Base-by-base conservation (phyloP, 1,140 invertebrate species). In the Euschistus heros region DNA sequence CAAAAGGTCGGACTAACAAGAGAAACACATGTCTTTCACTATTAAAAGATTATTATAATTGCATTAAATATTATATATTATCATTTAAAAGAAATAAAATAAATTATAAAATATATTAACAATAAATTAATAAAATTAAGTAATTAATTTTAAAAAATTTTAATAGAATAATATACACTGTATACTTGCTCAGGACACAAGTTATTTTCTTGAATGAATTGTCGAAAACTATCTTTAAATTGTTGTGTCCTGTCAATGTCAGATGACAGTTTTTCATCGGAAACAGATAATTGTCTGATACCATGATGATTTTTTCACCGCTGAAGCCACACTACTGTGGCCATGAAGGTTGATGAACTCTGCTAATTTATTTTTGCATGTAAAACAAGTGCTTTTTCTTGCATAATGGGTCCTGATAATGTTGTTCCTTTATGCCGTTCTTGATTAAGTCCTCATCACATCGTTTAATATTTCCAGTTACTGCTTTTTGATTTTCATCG, bases 341-440 rank as follows among this genome's bases (percentile, higher is more conserved):
- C 26, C 44, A 33, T 22, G 18, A 17, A 37, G 26, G 8, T 17
- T 42, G n/a, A n/a, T 26, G 17, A 22, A 22, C 44, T 37, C 14
- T 42, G 20, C 6, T 22, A 3, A 47, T 7, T 24, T 63, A 47
- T 47, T 63, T 18, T 4, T 22, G 44, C n/a, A n/a, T n/a, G n/a
- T n/a, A n/a, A n/a, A n/a, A n/a, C n/a, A n/a, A 62, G 18, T 33
- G 26, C 27, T 44, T 62, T 62, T 44, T 20, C 61, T 62, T 62
- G 37, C n/a, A 44, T n/a, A 10, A 62, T 44, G 8, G 61, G 61
- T 8, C 37, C 61, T 44, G 42, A 63, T 18, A 63, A 15, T 17
- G 46, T 37, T 24, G 62, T 63, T 30, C 37, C 44, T 54, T 50
- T 63, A 24, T 46, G 18, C 30, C 62, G 46, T 42, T 47, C 42